Conservation (phyloP, 2,888 invertebrate genomes). For the Micoletzkya japonica region DNA sequence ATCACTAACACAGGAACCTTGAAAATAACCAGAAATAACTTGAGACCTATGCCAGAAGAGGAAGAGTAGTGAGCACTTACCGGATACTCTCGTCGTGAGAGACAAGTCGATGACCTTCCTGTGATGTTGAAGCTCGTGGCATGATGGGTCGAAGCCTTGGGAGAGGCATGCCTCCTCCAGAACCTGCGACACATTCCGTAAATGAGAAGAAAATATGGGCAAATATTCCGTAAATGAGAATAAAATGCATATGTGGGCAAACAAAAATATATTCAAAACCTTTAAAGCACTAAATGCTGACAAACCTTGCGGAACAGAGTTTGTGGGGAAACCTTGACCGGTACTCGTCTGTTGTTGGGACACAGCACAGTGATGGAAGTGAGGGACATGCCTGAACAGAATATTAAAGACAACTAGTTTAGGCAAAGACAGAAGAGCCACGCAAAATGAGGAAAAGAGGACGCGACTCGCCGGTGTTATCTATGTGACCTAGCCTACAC, state of each 20-base stretch:
- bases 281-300: not conserved
- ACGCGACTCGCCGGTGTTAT: too few relatives aligned
- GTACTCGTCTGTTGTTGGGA: constrained; percentile 16
- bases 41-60: not conserved
- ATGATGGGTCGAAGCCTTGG: constrained; percentile 13
- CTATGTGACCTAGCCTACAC: too few relatives aligned
- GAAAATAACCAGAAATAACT: not conserved
- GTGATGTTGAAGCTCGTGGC: constrained; percentile 22
- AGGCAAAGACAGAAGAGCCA: too few relatives aligned
- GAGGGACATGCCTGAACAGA: not conserved
- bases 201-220: not conserved
- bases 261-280: too few relatives aligned
- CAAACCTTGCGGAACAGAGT: constrained; percentile 22
- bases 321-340: constrained; percentile 22
- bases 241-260: too few relatives aligned
- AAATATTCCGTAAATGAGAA: too few relatives aligned
- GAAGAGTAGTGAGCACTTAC: not conserved
- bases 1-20: too few relatives aligned
- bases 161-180: constrained; percentile 26
- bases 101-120: constrained; percentile 22
- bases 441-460: too few relatives aligned
- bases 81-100: constrained; percentile 9
- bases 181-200: constrained; percentile 4
- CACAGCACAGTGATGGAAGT: constrained; percentile 17
- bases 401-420: not conserved